These are phyloP conservation scores for Tribolium freemani DNA, from an alignment of 2,888 invertebrate species.

Conservation along the genomic window DNA sequence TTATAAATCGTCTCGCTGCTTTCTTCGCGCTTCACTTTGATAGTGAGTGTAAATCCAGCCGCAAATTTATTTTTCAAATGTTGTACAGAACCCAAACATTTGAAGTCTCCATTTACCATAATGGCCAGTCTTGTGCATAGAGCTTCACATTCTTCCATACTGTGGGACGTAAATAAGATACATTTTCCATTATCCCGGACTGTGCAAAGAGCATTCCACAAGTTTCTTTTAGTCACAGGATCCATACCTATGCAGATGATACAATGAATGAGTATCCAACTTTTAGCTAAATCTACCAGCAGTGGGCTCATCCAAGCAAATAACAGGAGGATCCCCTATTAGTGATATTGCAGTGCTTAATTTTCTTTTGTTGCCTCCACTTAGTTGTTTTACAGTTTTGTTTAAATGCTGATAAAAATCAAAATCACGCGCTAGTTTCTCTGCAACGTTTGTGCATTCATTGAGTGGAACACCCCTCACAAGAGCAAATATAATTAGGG, in stretches of 20 bases:
- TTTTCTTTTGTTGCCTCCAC: conserved; percentile 70
- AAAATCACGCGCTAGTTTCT: conserved; percentile 65
- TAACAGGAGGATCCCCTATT: conserved; percentile 68
- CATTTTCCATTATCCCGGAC: conserved; percentile 80
- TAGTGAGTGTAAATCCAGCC: conserved; percentile 69
- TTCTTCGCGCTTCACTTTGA: conserved; percentile 63
- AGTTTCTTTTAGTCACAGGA: conserved; percentile 82
- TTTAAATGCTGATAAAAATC: conserved; percentile 65
- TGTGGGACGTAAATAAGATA: conserved; percentile 87
- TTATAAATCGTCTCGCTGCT: conserved; percentile 25
- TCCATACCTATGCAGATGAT: conserved; percentile 75
- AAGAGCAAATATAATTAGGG: conserved; percentile 70
- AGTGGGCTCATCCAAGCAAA: conserved; percentile 65
- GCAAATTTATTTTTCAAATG: conserved; percentile 86
- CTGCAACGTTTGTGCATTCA: conserved; percentile 60
- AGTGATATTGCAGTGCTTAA: conserved; percentile 69
- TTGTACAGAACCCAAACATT: conserved; percentile 85
- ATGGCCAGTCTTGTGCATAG: conserved; percentile 85
- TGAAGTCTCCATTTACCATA: conserved; percentile 88
- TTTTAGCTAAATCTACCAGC: neutral
- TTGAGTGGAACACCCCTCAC: conserved; percentile 67
- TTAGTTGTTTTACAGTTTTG: conserved; percentile 60
- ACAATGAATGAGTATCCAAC: neutral
- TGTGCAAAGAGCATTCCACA: conserved; percentile 83
- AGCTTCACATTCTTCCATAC: conserved; percentile 91